phyloP scores from a whole-genome alignment of 1,140 invertebrate genomes.

The Chelonus insularis region DNA sequence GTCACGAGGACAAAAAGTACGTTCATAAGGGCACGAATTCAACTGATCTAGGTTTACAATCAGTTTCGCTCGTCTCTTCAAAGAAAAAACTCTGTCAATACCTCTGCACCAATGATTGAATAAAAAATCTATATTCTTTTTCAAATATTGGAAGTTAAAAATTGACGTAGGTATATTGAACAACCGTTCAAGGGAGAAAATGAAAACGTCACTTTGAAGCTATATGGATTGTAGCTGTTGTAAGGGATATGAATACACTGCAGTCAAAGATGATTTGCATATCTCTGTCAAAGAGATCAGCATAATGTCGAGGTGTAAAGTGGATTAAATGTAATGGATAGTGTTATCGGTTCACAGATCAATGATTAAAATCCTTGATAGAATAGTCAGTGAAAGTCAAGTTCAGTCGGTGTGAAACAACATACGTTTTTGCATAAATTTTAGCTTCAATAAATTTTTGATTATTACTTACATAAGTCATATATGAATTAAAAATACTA shows the following conservation, averaged over 20 bases:
- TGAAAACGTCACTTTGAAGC: constrained; percentile 10
- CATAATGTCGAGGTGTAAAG: constrained; percentile 22
- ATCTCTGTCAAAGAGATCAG: constrained; percentile 12
- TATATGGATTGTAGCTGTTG: not conserved
- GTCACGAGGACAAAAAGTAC: constrained; percentile 51
- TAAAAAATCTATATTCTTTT: too few species aligned
- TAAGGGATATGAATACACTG: not conserved
- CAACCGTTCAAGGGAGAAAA: too few species aligned
- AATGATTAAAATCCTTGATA: constrained; percentile 16
- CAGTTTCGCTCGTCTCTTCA: not conserved
- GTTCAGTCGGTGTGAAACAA: constrained; percentile 22
- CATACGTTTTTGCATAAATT: not conserved
- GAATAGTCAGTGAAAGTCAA: not conserved
- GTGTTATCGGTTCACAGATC: constrained; percentile 16
- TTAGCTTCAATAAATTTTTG: too few species aligned
- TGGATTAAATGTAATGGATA: constrained; percentile 30
- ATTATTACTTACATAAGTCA: too few species aligned
- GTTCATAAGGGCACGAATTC: constrained; percentile 1
- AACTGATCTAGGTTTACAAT: constrained; percentile 11
- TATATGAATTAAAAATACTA: too few species aligned
- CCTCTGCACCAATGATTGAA: too few species aligned
- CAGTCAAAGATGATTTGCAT: constrained; percentile 12
- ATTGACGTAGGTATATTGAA: too few species aligned
- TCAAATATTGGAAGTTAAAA: too few species aligned
- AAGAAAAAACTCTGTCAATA: constrained; percentile 9